phyloP scores from a whole-genome alignment of 2,888 invertebrate species.

The Drosophila longiperda region DNA sequence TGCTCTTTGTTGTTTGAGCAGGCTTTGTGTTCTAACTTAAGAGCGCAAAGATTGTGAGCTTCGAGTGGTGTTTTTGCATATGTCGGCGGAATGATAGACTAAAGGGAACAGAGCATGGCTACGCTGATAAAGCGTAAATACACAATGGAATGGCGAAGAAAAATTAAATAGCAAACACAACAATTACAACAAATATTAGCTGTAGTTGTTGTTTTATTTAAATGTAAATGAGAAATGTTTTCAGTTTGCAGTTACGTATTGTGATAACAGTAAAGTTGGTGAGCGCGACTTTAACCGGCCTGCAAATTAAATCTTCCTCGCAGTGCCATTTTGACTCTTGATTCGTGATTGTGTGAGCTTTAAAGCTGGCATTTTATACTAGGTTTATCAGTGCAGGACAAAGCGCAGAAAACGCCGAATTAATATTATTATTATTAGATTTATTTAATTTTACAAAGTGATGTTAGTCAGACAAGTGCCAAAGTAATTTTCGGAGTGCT shows the following conservation, averaged over 20 bases:
- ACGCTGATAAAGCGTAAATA: slow-evolving; percentile 52
- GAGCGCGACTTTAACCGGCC: slow-evolving; percentile 33
- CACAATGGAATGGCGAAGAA: slow-evolving; percentile 37
- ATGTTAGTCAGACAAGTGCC: not conserved
- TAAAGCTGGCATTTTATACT: slow-evolving; percentile 14
- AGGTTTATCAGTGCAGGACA: not conserved
- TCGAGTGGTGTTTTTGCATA: slow-evolving; percentile 50
- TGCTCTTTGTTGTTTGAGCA: slow-evolving; percentile 8
- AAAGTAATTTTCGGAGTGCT: slow-evolving; percentile 11
- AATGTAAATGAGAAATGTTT: not conserved
- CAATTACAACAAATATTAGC: slow-evolving; percentile 19
- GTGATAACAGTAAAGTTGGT: slow-evolving; percentile 42
- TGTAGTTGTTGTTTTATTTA: slow-evolving; percentile 25
- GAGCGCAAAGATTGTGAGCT: slow-evolving; percentile 16
- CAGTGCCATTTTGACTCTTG: slow-evolving; percentile 52
- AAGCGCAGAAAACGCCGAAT: slow-evolving; percentile 14
- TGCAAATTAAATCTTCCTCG: slow-evolving; percentile 12
- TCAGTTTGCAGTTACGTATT: slow-evolving; percentile 26
- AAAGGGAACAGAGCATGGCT: slow-evolving; percentile 28
- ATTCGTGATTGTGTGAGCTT: slow-evolving; percentile 37
- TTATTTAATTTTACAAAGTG: not conserved
- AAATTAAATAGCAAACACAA: slow-evolving; percentile 15
- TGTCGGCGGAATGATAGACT: slow-evolving; percentile 25
- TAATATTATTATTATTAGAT: not conserved
- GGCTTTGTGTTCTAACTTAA: slow-evolving; percentile 28